A percentile compares a stretch with the other conserved stretches of the same genome.
phyloP scores from a whole-genome alignment of 1,140 invertebrate species.

The Drosophila kepulauana region DNA sequence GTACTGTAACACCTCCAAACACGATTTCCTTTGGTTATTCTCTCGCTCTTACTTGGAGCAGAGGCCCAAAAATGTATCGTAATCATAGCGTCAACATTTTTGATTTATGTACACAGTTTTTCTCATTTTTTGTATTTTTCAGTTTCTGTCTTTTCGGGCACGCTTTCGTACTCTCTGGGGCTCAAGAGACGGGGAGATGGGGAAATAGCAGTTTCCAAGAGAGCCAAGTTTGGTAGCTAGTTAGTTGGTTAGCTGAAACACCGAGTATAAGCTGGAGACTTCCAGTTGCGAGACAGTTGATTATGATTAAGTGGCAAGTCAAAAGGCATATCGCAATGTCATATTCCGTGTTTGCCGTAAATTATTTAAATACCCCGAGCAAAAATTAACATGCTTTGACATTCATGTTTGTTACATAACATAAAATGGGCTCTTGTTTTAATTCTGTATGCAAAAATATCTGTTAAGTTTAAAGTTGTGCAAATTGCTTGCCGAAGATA shows the following conservation, averaged over 20 bases:
- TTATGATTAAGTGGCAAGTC: conserved; percentile 83
- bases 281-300: conserved; percentile 80
- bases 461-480: neutral
- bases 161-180: conserved; percentile 60
- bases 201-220: conserved; percentile 53
- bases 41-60: conserved; percentile 35
- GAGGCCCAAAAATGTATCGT: conserved; percentile 68
- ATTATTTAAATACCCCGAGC: conserved; percentile 53
- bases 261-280: conserved; percentile 60
- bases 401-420: conserved; percentile 7
- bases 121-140: conserved; percentile 24
- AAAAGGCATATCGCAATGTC: conserved; percentile 61
- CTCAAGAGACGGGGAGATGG: conserved; percentile 7
- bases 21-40: conserved; percentile 61
- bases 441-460: neutral
- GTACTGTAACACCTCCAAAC: conserved; percentile 73
- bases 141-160: conserved; percentile 38
- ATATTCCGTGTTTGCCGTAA: conserved; percentile 65
- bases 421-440: neutral
- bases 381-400: conserved; percentile 27
- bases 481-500: no score
- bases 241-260: conserved; percentile 52
- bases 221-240: conserved; percentile 53
- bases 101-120: conserved; percentile 70
- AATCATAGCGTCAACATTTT: conserved; percentile 81